phyloP scores from a whole-genome alignment of 2,888 invertebrate genomes.

The Dynastes tityus region DNA sequence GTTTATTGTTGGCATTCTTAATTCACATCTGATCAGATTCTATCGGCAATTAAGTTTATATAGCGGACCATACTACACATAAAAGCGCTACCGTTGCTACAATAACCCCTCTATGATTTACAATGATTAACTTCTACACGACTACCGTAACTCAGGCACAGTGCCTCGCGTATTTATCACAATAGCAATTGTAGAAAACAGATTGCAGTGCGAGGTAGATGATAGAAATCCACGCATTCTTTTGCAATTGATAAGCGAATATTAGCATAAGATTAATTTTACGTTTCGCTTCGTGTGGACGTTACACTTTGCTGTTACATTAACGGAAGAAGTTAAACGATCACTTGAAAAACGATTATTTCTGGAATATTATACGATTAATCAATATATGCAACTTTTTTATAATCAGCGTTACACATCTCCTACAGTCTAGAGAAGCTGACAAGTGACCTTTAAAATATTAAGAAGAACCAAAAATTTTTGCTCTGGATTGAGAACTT shows the following conservation, averaged over 20 bases:
- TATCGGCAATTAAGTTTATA: conserved; percentile 2
- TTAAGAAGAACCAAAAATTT: too few species aligned
- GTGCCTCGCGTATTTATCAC: neutral
- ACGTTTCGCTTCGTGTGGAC: neutral
- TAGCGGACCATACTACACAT: neutral
- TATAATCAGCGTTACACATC: neutral
- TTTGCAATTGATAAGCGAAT: neutral
- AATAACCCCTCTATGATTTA: conserved; percentile 8
- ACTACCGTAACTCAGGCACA: neutral
- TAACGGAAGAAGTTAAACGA: neutral
- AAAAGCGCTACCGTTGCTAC: neutral
- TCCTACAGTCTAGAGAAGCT: too few species aligned
- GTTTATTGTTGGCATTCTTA: conserved; percentile 11
- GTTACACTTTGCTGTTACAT: neutral
- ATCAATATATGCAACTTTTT: neutral
- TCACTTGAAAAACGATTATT: neutral
- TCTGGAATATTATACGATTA: neutral
- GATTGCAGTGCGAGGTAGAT: neutral
- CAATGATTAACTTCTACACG: neutral
- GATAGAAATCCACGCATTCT: neutral
- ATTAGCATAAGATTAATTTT: conserved; percentile 21
- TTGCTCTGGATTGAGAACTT: too few species aligned
- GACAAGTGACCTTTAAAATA: too few species aligned
- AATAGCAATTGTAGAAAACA: conserved; percentile 8
- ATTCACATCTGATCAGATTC: conserved; percentile 4